Evolutionary conservation across 1,140 invertebrate species (phyloP).

Genomic region (Drosophila auraria): DNA sequence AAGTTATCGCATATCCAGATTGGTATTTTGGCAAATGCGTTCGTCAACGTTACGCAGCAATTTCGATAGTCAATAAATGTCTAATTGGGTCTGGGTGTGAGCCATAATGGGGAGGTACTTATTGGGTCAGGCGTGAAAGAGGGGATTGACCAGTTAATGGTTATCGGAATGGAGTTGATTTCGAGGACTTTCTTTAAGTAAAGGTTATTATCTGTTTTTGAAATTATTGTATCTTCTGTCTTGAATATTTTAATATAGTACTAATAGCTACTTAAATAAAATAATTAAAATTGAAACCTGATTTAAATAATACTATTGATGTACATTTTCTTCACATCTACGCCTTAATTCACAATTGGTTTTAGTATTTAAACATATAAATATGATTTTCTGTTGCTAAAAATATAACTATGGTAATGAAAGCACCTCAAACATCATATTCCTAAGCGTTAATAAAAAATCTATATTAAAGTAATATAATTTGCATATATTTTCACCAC

Average conservation of each 20-base stretch:
- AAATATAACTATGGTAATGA: neutral
- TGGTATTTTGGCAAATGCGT: constrained; percentile 29
- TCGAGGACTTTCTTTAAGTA: neutral
- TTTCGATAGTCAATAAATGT: constrained; percentile 8
- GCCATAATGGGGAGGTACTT: neutral
- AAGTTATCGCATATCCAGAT: constrained; percentile 45
- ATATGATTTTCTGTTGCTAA: too few relatives aligned
- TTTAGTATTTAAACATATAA: too few relatives aligned
- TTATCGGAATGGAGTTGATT: neutral
- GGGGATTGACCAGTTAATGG: neutral
- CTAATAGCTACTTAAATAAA: too few relatives aligned
- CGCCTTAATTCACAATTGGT: too few relatives aligned
- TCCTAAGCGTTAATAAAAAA: neutral
- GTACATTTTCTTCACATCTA: too few relatives aligned
- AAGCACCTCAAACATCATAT: too few relatives aligned
- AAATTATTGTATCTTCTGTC: too few relatives aligned
- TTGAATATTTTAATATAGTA: too few relatives aligned
- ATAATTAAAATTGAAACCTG: too few relatives aligned
- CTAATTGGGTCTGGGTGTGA: neutral
- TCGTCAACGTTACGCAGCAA: constrained; percentile 51
- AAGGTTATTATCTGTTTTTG: neutral
- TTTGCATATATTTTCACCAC: too few relatives aligned
- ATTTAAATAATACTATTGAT: too few relatives aligned
- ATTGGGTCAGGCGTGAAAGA: neutral
- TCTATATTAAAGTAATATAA: too few relatives aligned